Evolutionary conservation across 2,113 vertebrate species (phyloP), one percentile per base, ranked within the genome.

Genomic region (Campylomormyrus numenius): DNA sequence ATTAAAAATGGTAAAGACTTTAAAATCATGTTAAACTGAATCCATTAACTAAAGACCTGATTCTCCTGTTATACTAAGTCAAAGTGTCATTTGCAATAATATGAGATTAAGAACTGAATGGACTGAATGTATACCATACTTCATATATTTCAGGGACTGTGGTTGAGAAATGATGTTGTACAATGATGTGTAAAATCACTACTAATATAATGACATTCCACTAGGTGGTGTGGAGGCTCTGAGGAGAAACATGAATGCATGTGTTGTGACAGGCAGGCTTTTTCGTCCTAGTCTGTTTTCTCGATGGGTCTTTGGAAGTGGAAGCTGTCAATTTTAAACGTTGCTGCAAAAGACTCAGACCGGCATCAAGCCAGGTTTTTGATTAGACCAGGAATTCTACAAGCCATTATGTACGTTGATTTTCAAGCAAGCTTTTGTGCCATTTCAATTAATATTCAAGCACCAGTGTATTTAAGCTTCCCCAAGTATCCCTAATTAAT

Each of bases 361-460:
- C 31, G 83, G 88, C 90, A 86, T 49, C 45, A 10, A 17, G 90
- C 88, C 90, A 90, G 88, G 19, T 74, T n/a, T 49, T 15, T 89
- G 88, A 88, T 88, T 77, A 49, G 88, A 52, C 87, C 42, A 89
- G 56, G 10, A 10, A 31, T 85, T 87, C 88, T 88, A 48, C 45
- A 45, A 24, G 87, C 77, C 24, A 70, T 21, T 2, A 77, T 90
- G 13, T 89, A 52, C 53, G 49, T 89, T 89, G 83, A 87, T 87
- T 89, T 90, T 50, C 53, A 90, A 90, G 46, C n/a, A 27, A 19
- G 85, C 85, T 48, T 85, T 52, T 74, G 89, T 80, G 31, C 48
- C n/a, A 50, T 87, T 87, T 74, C 10, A 70, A 77, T 90, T 27
- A 88, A 88, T 39, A 88, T 56, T 87, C 35, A n/a, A 52, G 77